Evolutionary conservation across 2,797 vertebrate species (phyloP).

Genomic region (Iguana delicatissima): DNA sequence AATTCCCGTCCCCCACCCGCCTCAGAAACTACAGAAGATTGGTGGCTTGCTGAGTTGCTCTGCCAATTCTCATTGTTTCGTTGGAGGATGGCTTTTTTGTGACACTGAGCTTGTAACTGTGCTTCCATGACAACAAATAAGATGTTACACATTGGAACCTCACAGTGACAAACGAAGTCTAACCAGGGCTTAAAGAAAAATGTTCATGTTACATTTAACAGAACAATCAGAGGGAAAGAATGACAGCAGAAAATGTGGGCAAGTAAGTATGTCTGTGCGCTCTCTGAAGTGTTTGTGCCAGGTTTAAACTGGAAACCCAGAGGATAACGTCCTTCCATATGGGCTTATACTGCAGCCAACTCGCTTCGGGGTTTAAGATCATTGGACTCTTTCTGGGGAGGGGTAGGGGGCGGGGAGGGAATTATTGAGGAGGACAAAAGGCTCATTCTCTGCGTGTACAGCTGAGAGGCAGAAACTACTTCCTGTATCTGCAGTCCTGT

Average conservation of each 20-base stretch:
- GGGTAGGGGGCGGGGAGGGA: not conserved
- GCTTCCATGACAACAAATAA: conserved; percentile 80
- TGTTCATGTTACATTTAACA: conserved; percentile 49
- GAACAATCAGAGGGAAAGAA: conserved; percentile 47
- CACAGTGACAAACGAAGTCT: conserved; percentile 63
- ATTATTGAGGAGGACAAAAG: not conserved
- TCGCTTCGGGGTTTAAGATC: conserved; percentile 13
- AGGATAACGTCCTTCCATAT: not conserved
- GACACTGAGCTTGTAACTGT: conserved; percentile 61
- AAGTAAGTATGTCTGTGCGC: not conserved
- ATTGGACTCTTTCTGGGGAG: not conserved
- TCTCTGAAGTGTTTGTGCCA: not conserved
- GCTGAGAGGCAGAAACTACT: not conserved
- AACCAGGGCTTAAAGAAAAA: conserved; percentile 58
- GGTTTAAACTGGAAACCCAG: conserved; percentile 14
- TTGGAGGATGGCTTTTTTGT: conserved; percentile 43
- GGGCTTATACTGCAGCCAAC: not conserved
- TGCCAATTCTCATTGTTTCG: conserved; percentile 44
- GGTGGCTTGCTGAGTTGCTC: conserved; percentile 36
- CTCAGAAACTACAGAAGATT: conserved; percentile 28
- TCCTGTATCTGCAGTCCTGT: not conserved
- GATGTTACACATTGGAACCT: conserved; percentile 34
- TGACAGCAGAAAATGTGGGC: conserved; percentile 32
- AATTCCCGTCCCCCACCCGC: conserved; percentile 41
- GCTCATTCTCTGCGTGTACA: not conserved